Evolutionary conservation across 2,888 invertebrate genomes (phyloP).

Genomic region (Psococerastis gibbosa): DNA sequence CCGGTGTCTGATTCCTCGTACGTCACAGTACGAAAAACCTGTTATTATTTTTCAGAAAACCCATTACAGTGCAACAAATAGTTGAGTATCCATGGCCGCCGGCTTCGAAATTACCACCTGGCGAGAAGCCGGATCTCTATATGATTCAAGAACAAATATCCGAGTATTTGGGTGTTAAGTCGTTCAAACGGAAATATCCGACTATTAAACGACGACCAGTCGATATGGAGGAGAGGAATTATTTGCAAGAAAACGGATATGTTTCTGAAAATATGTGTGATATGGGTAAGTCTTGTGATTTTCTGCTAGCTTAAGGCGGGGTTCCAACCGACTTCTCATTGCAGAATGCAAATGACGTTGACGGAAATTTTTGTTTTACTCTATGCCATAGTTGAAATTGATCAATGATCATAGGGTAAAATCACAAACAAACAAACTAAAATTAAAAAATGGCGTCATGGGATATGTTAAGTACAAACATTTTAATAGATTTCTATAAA

Average conservation of each 20-base stretch:
- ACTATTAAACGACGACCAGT: conserved; percentile 65
- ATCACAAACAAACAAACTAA: too few relatives aligned
- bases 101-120: conserved; percentile 25
- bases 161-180: conserved; percentile 83
- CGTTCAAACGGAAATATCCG: conserved; percentile 92
- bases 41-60: conserved; percentile 21
- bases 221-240: conserved; percentile 81
- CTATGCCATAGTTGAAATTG: too few relatives aligned
- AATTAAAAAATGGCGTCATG: too few relatives aligned
- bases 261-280: conserved; percentile 86
- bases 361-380: too few relatives aligned
- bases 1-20: too few relatives aligned
- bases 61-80: conserved; percentile 65
- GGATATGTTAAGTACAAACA: too few relatives aligned
- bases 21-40: too few relatives aligned
- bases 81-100: conserved; percentile 90
- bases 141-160: conserved; percentile 95
- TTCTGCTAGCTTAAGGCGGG: too few relatives aligned
- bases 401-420: too few relatives aligned
- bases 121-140: conserved; percentile 51
- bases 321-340: too few relatives aligned
- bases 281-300: conserved; percentile 44
- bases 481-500: too few relatives aligned
- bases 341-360: too few relatives aligned
- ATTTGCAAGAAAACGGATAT: conserved; percentile 59